These are phyloP conservation scores for Amphipoea lucens DNA, from an alignment of 2,888 invertebrate genomes.

Conservation along the genomic window DNA sequence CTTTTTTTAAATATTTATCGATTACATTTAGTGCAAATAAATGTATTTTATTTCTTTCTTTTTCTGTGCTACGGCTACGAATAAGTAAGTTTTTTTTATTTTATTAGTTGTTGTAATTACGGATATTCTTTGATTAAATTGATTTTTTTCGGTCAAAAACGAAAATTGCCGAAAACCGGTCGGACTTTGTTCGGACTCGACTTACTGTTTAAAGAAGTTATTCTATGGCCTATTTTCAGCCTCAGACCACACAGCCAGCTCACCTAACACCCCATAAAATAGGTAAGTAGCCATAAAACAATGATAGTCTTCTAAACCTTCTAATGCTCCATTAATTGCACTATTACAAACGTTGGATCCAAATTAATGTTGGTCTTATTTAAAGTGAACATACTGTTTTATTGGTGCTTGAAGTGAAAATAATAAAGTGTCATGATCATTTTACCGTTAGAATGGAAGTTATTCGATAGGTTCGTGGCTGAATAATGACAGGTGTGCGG, in stretches of 20 bases:
- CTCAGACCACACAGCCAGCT: slow-evolving; percentile 24
- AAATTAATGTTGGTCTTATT: slow-evolving; percentile 3
- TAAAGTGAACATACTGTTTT: neutral
- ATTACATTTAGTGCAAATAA: too few relatives aligned
- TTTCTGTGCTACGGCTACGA: too few relatives aligned
- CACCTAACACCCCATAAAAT: slow-evolving; percentile 32
- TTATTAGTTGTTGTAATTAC: too few relatives aligned
- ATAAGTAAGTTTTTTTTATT: too few relatives aligned
- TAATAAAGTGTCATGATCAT: neutral
- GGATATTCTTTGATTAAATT: neutral
- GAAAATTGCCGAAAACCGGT: neutral
- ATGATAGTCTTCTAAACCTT: slow-evolving; percentile 20
- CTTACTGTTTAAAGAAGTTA: neutral
- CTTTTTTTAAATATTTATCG: too few relatives aligned
- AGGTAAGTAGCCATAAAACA: slow-evolving; percentile 17
- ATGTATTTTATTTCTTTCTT: too few relatives aligned
- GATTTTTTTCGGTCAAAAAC: neutral
- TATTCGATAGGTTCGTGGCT: neutral
- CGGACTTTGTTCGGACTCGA: neutral
- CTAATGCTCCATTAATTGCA: slow-evolving; percentile 8
- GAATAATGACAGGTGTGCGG: too few relatives aligned
- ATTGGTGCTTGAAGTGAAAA: neutral
- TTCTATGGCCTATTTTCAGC: neutral
- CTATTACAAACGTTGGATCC: slow-evolving; percentile 9
- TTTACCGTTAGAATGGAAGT: neutral